A percentile compares a stretch with the other conserved stretches of the same genome.
Evolutionary conservation across 1,140 invertebrate genomes (phyloP).

Genomic region (Brachionus koreanus): DNA sequence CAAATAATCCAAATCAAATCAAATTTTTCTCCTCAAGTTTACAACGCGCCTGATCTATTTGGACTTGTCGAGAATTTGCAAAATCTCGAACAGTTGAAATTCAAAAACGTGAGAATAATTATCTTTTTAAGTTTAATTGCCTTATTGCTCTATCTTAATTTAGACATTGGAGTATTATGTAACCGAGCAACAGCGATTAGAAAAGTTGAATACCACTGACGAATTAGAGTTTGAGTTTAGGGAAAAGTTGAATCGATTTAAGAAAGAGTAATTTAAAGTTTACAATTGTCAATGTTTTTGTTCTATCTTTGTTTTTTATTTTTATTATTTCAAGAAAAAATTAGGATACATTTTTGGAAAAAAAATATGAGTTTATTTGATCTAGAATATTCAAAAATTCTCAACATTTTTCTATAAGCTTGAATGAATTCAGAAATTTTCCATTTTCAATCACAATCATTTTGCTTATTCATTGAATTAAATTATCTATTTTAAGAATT

Average conservation of each 20-base stretch:
- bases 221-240: constrained; percentile 25
- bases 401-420: too few relatives aligned
- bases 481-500: too few relatives aligned
- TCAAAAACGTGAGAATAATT: background rate
- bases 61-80: background rate
- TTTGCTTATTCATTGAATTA: too few relatives aligned
- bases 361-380: too few relatives aligned
- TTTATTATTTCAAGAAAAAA: too few relatives aligned
- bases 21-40: constrained; percentile 30
- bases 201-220: constrained; percentile 3
- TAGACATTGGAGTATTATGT: constrained; percentile 30
- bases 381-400: too few relatives aligned
- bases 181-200: constrained; percentile 21
- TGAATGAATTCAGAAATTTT: too few relatives aligned
- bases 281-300: background rate
- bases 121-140: background rate
- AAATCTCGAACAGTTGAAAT: background rate
- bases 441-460: too few relatives aligned
- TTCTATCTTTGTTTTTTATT: background rate
- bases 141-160: background rate
- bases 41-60: background rate
- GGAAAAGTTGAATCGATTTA: background rate
- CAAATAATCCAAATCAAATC: constrained; percentile 19
- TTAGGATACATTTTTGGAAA: too few relatives aligned
- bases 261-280: constrained; percentile 28